phyloP scores from a whole-genome alignment of 2,797 vertebrate species.

The Pangasius djambal region DNA sequence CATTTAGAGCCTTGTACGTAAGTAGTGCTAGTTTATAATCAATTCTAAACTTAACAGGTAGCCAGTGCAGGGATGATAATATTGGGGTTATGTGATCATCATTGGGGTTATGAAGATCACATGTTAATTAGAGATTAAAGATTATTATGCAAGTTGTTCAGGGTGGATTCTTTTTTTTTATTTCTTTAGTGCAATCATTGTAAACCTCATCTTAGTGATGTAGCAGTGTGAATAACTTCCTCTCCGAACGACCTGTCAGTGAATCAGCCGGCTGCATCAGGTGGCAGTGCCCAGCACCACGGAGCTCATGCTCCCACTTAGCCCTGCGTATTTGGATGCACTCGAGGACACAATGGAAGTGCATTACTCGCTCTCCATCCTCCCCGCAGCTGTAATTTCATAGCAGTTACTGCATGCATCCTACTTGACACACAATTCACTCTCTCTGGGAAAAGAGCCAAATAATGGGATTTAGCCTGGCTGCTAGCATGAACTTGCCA shows the following conservation, averaged over 20 bases:
- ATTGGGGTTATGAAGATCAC: not conserved
- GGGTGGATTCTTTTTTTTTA: not conserved
- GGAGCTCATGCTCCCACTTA: conserved; percentile 67
- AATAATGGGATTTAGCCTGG: conserved; percentile 82
- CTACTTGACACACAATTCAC: conserved; percentile 85
- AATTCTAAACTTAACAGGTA: too few relatives aligned
- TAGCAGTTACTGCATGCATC: conserved; percentile 82
- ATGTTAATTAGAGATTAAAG: not conserved
- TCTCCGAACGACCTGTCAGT: not conserved
- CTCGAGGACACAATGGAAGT: conserved; percentile 81
- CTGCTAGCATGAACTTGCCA: conserved; percentile 62
- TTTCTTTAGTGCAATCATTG: not conserved
- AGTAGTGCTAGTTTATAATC: too few relatives aligned
- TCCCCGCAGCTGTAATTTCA: conserved; percentile 81
- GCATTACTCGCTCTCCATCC: conserved; percentile 76
- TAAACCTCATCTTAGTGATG: not conserved
- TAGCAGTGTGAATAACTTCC: not conserved
- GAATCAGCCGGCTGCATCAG: conserved; percentile 31
- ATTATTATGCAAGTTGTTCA: not conserved
- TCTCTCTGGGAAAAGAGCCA: conserved; percentile 78
- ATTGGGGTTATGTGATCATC: too few relatives aligned
- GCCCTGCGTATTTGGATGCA: conserved; percentile 83
- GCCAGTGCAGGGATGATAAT: too few relatives aligned
- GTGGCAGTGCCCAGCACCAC: conserved; percentile 40
- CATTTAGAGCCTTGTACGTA: too few relatives aligned